These are phyloP conservation scores for Labroides dimidiatus DNA, from an alignment of 2,797 vertebrate species.

Conservation along the genomic window DNA sequence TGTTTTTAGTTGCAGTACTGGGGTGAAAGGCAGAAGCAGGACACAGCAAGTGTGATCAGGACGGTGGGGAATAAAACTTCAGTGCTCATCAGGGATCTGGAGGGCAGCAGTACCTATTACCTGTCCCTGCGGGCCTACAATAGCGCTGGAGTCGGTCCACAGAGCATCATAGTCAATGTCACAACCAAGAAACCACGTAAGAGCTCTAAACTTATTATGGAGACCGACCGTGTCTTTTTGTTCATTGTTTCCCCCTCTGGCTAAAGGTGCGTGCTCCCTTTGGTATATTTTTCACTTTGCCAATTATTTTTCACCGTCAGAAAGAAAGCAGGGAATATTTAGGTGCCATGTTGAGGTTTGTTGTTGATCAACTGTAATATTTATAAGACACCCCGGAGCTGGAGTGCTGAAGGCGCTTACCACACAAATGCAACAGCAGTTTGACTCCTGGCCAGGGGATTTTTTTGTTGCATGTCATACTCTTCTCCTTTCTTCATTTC, in stretches of 20 bases:
- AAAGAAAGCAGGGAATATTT: conserved; percentile 2
- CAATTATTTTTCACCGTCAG: conserved; percentile 3
- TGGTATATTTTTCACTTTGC: conserved; percentile 7
- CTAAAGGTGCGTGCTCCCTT: conserved; percentile 6
- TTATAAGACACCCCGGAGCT: background rate
- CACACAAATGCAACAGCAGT: background rate
- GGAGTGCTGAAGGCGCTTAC: background rate
- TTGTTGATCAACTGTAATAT: background rate
- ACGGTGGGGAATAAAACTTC: conserved; percentile 90
- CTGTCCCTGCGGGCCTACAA: conserved; percentile 91
- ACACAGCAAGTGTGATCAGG: conserved; percentile 87
- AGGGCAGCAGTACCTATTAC: conserved; percentile 89
- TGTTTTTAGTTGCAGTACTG: conserved; percentile 89
- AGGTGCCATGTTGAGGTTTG: background rate
- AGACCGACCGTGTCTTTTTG: conserved; percentile 11
- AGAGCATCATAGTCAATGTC: conserved; percentile 89
- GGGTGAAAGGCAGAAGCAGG: conserved; percentile 88
- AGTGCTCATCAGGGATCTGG: conserved; percentile 86
- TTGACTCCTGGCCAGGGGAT: background rate
- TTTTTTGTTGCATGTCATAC: background rate
- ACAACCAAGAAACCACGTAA: conserved; percentile 95
- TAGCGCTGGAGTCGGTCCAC: conserved; percentile 91
- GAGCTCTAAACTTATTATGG: conserved; percentile 54
- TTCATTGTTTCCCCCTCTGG: background rate
- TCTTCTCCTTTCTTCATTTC: background rate